phyloP scores from a whole-genome alignment of 1,140 invertebrate species.

The Steinernema khuongi region DNA sequence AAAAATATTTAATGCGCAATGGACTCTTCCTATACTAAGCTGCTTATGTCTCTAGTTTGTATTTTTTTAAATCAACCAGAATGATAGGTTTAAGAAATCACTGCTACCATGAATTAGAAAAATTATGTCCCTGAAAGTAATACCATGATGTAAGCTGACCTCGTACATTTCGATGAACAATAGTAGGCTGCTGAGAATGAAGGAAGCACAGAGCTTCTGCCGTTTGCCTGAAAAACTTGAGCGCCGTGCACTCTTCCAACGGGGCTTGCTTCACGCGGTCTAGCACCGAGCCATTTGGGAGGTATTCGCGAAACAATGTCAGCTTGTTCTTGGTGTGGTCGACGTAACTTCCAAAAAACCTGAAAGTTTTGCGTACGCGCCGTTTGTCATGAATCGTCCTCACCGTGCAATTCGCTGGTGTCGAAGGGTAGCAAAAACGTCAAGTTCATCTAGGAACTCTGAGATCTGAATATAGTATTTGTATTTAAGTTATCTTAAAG shows the following conservation, averaged over 20 bases:
- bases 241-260: neutral
- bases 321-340: neutral
- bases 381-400: neutral
- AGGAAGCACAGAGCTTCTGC: neutral
- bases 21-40: neutral
- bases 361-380: neutral
- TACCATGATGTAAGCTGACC: neutral
- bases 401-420: neutral
- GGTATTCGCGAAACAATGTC: neutral
- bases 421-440: neutral
- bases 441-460: neutral
- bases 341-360: neutral
- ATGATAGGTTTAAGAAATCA: too few species aligned
- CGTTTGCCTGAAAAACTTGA: neutral
- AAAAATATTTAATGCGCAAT: neutral
- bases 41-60: too few species aligned
- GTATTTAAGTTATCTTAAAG: too few species aligned
- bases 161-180: slow-evolving; percentile 1
- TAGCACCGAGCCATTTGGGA: neutral
- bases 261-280: neutral
- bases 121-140: too few species aligned
- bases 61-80: too few species aligned
- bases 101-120: too few species aligned
- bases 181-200: neutral
- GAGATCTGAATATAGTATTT: neutral